Evolutionary conservation across 2,113 vertebrate species (phyloP).

Genomic region (Stigmatopora nigra): DNA sequence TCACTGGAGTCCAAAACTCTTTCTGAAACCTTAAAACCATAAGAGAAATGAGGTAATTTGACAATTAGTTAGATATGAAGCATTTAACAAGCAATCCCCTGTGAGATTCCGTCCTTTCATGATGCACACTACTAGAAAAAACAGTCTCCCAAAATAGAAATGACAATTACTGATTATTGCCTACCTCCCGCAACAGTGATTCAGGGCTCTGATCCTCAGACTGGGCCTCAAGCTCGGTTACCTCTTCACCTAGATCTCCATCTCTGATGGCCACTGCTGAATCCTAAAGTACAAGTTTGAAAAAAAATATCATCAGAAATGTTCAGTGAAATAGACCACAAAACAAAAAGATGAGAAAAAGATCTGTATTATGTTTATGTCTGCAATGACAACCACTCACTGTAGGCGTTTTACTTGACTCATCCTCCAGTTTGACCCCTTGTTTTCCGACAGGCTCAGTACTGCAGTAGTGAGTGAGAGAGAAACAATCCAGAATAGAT

Average conservation of each 20-base stretch:
- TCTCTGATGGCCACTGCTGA: not conserved
- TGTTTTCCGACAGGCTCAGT: not conserved
- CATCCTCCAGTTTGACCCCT: not conserved
- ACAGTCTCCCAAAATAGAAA: not conserved
- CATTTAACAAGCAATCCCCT: not conserved
- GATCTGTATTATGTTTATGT: not conserved
- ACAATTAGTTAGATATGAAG: not conserved
- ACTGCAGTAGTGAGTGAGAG: not conserved
- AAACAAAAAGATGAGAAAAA: not conserved
- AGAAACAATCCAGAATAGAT: not conserved
- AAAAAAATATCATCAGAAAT: slow-evolving; percentile 22
- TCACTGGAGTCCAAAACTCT: not conserved
- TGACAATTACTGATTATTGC: not conserved
- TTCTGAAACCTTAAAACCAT: not conserved
- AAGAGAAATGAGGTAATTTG: not conserved
- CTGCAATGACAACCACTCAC: not conserved
- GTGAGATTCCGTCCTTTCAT: not conserved
- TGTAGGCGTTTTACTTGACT: not conserved
- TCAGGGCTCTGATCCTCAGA: not conserved
- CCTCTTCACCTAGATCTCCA: not conserved
- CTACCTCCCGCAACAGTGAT: not conserved
- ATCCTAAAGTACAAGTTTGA: not conserved
- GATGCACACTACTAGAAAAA: not conserved
- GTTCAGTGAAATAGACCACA: not conserved
- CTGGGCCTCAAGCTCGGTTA: not conserved